Evolutionary conservation across 2,113 vertebrate genomes (phyloP), one percentile per base, ranked within the genome.

Genomic region (Zeus faber): DNA sequence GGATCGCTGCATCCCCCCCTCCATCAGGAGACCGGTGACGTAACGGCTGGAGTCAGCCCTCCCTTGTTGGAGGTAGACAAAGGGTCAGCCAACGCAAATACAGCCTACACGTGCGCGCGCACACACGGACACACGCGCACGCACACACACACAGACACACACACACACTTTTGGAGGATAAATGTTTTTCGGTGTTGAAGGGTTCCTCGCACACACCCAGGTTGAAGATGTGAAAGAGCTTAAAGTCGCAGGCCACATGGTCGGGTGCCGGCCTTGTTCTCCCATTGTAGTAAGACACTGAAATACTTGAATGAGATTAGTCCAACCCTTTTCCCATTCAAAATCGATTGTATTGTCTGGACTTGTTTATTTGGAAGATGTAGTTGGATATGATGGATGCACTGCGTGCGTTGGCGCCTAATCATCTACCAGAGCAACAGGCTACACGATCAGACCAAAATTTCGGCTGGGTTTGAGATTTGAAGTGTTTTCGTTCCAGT

Each of bases 51-150:
- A 69, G 39, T 64, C 64, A 67, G 61, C 58, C 54, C 5, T 51
- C 40, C 68, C 54, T 65, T 68, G 65, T 76, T 78, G 37, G 49
- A 57, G 17, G 67, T 53, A 72, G 74, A 81, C 80, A 83, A 80
- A 83, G 74, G 79, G 72, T 26, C 49, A 62, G 56, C 58, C 64
- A 54, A 52, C 55, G 23, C 4, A 1, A 3, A 1, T 21, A n/a
- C 22, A 22, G 60, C n/a, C n/a, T n/a, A 45, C 51, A 33, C 41
- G 40, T 18, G 37, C n/a, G 35, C 49, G 22, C 49, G 22, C 49
- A 52, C 49, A 51, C 31, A 37, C 54, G 51, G 46, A 35, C 46
- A 13, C n/a, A 20, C 44, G 58, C 16, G 35, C 44, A 14, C 62
- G 49, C 4, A 51, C 16, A 6, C 49, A 37, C 31, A 18, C 17